phyloP scores from a whole-genome alignment of 2,888 invertebrate genomes.

The Epistrophe grossulariae region DNA sequence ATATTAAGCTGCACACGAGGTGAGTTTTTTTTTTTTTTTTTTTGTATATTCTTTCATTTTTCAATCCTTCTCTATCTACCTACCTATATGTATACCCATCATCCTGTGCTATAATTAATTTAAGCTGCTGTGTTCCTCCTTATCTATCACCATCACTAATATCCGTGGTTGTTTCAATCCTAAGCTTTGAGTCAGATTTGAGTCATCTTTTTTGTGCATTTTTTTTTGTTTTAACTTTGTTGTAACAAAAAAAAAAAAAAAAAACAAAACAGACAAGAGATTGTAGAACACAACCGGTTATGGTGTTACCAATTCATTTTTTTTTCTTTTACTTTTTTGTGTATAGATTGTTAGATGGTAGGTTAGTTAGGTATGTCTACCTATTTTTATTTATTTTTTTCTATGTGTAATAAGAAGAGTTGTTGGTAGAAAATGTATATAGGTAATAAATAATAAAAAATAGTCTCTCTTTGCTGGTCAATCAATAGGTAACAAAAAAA shows the following conservation, averaged over 20 bases:
- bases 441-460: conserved; percentile 28
- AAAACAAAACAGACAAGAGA: conserved; percentile 51
- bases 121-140: conserved; percentile 16
- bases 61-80: conserved; percentile 1
- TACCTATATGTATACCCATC: no score
- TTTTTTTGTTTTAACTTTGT: conserved; percentile 18
- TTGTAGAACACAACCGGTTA: conserved; percentile 61
- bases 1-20: conserved; percentile 55
- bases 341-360: conserved; percentile 13
- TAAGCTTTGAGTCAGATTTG: conserved; percentile 69
- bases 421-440: neutral
- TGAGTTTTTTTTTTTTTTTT: conserved; percentile 42
- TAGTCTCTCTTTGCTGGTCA: conserved; percentile 31
- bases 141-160: neutral
- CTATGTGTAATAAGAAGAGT: conserved; percentile 30
- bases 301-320: conserved; percentile 55
- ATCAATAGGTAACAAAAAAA: neutral
- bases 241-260: conserved; percentile 41
- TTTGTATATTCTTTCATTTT: neutral
- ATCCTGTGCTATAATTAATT: conserved; percentile 7
- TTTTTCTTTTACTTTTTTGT: conserved; percentile 8
- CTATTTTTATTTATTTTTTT: conserved; percentile 9
- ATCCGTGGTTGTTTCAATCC: neutral
- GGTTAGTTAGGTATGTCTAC: neutral
- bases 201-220: conserved; percentile 61